These are phyloP conservation scores for Stenodera caucasica DNA, from an alignment of 2,888 invertebrate species.

Conservation along the genomic window DNA sequence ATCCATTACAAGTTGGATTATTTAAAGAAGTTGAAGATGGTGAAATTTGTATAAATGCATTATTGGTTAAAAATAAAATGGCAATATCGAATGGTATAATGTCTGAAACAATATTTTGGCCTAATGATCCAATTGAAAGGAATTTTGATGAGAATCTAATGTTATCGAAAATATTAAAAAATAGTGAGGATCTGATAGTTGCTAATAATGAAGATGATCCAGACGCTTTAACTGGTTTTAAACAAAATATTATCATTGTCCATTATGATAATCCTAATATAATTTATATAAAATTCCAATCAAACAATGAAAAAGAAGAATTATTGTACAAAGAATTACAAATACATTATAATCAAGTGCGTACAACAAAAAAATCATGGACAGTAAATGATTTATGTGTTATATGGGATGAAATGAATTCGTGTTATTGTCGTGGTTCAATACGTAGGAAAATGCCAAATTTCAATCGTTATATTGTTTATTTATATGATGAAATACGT, in stretches of 20 bases:
- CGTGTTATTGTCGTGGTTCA: neutral
- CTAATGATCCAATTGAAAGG: conserved; percentile 46
- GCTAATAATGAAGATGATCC: conserved; percentile 33
- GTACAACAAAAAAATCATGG: conserved; percentile 29
- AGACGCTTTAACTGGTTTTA: conserved; percentile 19
- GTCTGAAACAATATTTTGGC: conserved; percentile 56
- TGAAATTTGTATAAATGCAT: conserved; percentile 59
- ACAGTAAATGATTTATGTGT: conserved; percentile 52
- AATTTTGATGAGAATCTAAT: conserved; percentile 28
- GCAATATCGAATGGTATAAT: conserved; percentile 59
- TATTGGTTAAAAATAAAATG: conserved; percentile 57
- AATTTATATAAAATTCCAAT: conserved; percentile 54
- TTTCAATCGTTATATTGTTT: conserved; percentile 58
- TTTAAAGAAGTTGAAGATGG: conserved; percentile 48
- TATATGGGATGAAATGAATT: conserved; percentile 47
- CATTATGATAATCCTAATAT: conserved; percentile 43
- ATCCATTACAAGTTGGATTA: conserved; percentile 52
- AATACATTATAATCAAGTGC: conserved; percentile 33
- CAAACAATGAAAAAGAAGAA: conserved; percentile 35
- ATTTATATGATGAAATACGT: conserved; percentile 68
- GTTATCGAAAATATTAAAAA: conserved; percentile 34
- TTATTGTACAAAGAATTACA: conserved; percentile 39
- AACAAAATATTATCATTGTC: conserved; percentile 41
- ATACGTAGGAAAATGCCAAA: neutral
- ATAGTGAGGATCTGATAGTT: conserved; percentile 1